phyloP scores from a whole-genome alignment of 2,113 vertebrate genomes.

The Cavia aperea region DNA sequence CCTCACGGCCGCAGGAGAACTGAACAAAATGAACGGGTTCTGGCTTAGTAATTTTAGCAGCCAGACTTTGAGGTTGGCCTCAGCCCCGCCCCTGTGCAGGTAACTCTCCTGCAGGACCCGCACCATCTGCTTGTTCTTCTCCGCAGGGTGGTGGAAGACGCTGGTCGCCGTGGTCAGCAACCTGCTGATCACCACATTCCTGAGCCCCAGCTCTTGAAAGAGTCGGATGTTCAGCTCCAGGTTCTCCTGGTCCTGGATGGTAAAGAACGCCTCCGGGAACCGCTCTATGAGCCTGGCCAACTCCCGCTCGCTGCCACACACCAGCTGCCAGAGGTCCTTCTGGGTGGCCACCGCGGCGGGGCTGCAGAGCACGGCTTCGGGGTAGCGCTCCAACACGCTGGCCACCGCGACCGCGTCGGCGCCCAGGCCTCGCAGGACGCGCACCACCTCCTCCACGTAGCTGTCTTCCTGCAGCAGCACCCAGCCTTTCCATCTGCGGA shows the following conservation, averaged over 20 bases:
- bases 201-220: constrained; percentile 86
- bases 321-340: constrained; percentile 84
- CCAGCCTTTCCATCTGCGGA: constrained; percentile 88
- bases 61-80: constrained; percentile 88
- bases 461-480: constrained; percentile 81
- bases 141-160: constrained; percentile 84
- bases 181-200: constrained; percentile 86
- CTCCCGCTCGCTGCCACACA: constrained; percentile 83
- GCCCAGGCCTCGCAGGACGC: constrained; percentile 83
- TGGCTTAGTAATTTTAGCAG: constrained; percentile 92
- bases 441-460: constrained; percentile 82
- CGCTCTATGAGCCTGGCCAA: constrained; percentile 87
- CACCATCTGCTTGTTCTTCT: constrained; percentile 82
- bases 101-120: constrained; percentile 82
- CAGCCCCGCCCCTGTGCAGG: constrained; percentile 82
- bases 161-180: constrained; percentile 86
- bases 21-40: constrained; percentile 90
- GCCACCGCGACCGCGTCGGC: constrained; percentile 76
- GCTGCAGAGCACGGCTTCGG: constrained; percentile 85
- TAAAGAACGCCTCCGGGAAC: constrained; percentile 94
- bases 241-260: constrained; percentile 77
- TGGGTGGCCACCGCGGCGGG: constrained; percentile 81
- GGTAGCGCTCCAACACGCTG: constrained; percentile 82
- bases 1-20: constrained; percentile 74
- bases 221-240: constrained; percentile 84